Conservation (phyloP, 2,888 invertebrate genomes). For the Andrena bucephala region DNA sequence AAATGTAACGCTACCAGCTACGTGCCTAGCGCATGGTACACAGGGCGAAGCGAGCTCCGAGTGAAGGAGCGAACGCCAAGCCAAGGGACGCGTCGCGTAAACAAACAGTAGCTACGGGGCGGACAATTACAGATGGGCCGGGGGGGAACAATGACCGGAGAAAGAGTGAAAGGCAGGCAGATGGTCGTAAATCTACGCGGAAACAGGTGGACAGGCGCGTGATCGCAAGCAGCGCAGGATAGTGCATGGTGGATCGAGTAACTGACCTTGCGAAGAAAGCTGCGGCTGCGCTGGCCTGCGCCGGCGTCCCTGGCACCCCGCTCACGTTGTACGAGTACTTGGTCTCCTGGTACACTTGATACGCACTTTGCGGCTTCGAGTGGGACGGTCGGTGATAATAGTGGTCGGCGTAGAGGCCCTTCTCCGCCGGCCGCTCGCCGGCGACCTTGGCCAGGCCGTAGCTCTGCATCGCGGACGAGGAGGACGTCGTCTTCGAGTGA, state of each 20-base stretch:
- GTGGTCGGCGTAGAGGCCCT: constrained; percentile 77
- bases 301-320: constrained; percentile 86
- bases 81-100: constrained; percentile 36
- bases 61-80: constrained; percentile 17
- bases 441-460: constrained; percentile 72
- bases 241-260: constrained; percentile 51
- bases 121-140: constrained; percentile 57
- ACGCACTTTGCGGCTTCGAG: constrained; percentile 77
- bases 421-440: constrained; percentile 70
- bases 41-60: not conserved
- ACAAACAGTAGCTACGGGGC: constrained; percentile 36
- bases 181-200: constrained; percentile 52
- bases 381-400: constrained; percentile 79
- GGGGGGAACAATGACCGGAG: constrained; percentile 35
- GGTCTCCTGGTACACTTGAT: constrained; percentile 84
- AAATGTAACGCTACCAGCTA: not conserved
- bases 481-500: constrained; percentile 74
- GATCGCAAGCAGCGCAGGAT: constrained; percentile 44
- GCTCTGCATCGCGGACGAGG: constrained; percentile 69
- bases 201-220: constrained; percentile 58
- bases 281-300: constrained; percentile 87
- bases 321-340: constrained; percentile 87
- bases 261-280: constrained; percentile 88
- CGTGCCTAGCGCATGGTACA: not conserved
- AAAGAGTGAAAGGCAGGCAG: constrained; percentile 30